Evolutionary conservation across 1,140 invertebrate genomes (phyloP).

Genomic region (Zaprionus ghesquierei): DNA sequence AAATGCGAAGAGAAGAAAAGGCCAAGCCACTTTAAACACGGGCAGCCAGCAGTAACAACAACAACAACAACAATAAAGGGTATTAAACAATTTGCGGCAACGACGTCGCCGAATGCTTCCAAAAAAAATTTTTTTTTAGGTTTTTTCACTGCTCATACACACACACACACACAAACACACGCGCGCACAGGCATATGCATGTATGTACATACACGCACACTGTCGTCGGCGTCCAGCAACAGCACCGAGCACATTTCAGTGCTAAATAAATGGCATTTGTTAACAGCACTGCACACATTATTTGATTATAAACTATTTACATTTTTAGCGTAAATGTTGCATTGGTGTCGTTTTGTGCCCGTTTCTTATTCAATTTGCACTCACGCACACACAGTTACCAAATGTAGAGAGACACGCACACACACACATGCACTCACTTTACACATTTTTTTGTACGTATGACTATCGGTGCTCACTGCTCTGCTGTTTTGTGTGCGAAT

Average conservation of each 20-base stretch:
- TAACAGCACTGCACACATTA: conserved; percentile 18
- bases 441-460: conserved; percentile 64
- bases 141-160: conserved; percentile 31
- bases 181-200: conserved; percentile 3
- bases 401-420: conserved; percentile 52
- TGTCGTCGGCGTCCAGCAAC: conserved; percentile 27
- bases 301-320: conserved; percentile 61
- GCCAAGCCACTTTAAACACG: conserved; percentile 46
- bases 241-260: conserved; percentile 11
- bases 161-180: conserved; percentile 7
- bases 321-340: conserved; percentile 68
- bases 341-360: conserved; percentile 66
- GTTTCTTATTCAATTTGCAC: conserved; percentile 78
- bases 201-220: conserved; percentile 15
- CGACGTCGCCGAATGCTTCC: conserved; percentile 33
- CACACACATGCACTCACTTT: conserved; percentile 63
- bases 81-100: conserved; percentile 46
- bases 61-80: conserved; percentile 42
- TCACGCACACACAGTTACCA: conserved; percentile 50
- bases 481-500: conserved; percentile 35
- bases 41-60: conserved; percentile 16
- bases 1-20: conserved; percentile 36
- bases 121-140: conserved; percentile 18
- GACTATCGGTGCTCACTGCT: conserved; percentile 52
- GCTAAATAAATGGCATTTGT: conserved; percentile 47